These are phyloP conservation scores for Halictus rubicundus DNA, from an alignment of 1,140 invertebrate species.

Conservation along the genomic window DNA sequence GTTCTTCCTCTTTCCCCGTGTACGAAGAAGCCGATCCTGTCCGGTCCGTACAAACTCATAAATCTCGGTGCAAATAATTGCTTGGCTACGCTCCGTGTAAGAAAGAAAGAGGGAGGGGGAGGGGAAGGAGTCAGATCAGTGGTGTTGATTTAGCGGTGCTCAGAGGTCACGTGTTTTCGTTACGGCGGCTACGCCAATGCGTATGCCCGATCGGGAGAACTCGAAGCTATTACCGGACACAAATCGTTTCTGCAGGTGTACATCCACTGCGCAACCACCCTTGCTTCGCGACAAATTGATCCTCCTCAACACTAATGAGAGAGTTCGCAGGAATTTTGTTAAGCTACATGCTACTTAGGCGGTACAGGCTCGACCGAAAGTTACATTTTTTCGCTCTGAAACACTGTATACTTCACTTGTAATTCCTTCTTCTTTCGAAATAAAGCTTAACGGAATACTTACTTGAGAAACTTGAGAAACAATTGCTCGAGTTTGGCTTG, in stretches of 20 bases:
- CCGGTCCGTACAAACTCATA: constrained; percentile 75
- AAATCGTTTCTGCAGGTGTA: constrained; percentile 13
- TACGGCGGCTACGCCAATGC: constrained; percentile 42
- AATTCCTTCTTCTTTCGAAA: too few species aligned
- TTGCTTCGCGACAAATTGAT: constrained; percentile 14
- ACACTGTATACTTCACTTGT: too few species aligned
- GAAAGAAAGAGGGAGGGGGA: not conserved
- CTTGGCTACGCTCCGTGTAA: constrained; percentile 64
- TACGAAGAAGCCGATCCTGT: constrained; percentile 61
- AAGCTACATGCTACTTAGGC: not conserved
- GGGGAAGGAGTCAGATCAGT: constrained; percentile 68
- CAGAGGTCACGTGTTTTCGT: constrained; percentile 70
- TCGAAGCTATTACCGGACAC: constrained; percentile 26
- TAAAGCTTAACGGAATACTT: too few species aligned
- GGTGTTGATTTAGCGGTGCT: constrained; percentile 78
- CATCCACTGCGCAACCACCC: not conserved
- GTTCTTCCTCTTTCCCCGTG: constrained; percentile 5
- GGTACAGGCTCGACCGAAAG: too few species aligned
- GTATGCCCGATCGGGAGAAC: constrained; percentile 44
- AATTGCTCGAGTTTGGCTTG: too few species aligned
- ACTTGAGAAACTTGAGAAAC: too few species aligned
- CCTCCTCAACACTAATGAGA: not conserved
- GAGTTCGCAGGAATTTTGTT: not conserved
- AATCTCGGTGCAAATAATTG: constrained; percentile 79
- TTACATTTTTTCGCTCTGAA: too few species aligned